Evolutionary conservation across 2,797 vertebrate species (phyloP), one percentile per base, ranked within the genome.

Genomic region (Triplophysa bombifrons): DNA sequence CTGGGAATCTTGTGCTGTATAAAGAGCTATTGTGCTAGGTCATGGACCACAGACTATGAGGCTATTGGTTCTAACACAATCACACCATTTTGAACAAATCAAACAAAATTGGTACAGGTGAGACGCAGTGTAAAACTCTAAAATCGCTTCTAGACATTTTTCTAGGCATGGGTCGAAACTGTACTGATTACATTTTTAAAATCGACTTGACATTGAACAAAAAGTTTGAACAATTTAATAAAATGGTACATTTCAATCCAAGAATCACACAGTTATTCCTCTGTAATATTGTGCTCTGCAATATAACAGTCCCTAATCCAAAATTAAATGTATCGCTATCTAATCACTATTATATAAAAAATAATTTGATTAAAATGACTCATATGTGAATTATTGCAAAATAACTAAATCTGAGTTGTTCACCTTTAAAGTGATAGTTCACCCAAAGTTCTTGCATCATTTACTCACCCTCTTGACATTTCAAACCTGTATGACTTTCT

Each of bases 341-440:
- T 34, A 3, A 64, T 72, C 80, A 80, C 66, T 65, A 80, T 74
- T 72, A 56, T 34, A 84, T 73, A 68, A 86, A 66, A 72, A 79
- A 48, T 3, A 85, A 84, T 83, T 78, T 55, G 76, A 83, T 81
- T 80, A 53, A 30, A 82, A 78, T 81, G 56, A 86, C 76, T 76
- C 64, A 22, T 69, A 61, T 74, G 72, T 79, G 86, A 84, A 82
- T 84, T 83, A 82, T 84, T 83, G 80, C 51, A 27, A 73, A 80
- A 84, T 87, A 85, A 88, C 34, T 38, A 6, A 30, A 30, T 79
- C 48, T 76, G 41, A 82, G 69, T 74, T 78, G 83, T 85, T 38
- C 34, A 38, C 34, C 6, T 6, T 30, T 38, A 38, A 38, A 38
- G 1, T 6, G 34, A 38, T 1, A 8, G 34, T 38, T 38, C 34